These are phyloP conservation scores for Arrhopalites spinosus DNA, from an alignment of 2,888 invertebrate genomes.

Conservation along the genomic window DNA sequence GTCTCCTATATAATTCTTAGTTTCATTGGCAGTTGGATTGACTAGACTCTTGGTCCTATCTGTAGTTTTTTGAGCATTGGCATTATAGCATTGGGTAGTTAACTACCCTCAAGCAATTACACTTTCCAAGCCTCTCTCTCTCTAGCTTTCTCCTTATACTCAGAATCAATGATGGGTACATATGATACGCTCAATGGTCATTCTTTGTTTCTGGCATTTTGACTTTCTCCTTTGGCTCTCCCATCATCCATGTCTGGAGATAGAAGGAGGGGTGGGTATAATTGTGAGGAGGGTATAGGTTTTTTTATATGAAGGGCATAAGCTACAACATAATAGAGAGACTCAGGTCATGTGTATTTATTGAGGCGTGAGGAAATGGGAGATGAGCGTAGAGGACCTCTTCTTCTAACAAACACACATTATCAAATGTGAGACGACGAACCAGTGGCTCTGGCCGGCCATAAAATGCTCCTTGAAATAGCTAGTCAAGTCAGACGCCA, in stretches of 20 bases:
- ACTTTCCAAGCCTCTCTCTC: constrained; percentile 19
- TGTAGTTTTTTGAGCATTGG: background rate
- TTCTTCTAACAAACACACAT: background rate
- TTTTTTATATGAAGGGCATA: background rate
- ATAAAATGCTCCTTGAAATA: constrained; percentile 33
- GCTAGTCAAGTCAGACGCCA: constrained; percentile 20
- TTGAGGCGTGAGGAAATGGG: constrained; percentile 34
- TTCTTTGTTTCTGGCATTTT: constrained; percentile 23
- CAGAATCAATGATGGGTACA: constrained; percentile 19
- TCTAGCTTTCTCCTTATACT: background rate
- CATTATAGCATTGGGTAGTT: constrained; percentile 2
- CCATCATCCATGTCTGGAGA: background rate
- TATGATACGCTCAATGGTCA: constrained; percentile 27
- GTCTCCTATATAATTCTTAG: too few species aligned
- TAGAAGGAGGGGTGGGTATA: background rate
- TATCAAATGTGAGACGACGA: too few species aligned
- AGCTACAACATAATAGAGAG: background rate
- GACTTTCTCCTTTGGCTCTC: background rate
- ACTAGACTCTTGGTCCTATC: background rate
- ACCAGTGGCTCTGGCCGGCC: constrained; percentile 12
- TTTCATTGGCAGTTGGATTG: too few species aligned
- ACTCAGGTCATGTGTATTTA: constrained; percentile 31
- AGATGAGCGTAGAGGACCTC: constrained; percentile 31
- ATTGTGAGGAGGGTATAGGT: background rate
- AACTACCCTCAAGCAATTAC: constrained; percentile 32